A percentile compares a stretch with the other conserved stretches of the same genome.
phyloP scores from a whole-genome alignment of 1,140 invertebrate species.

The Ceratosolen fusciceps region DNA sequence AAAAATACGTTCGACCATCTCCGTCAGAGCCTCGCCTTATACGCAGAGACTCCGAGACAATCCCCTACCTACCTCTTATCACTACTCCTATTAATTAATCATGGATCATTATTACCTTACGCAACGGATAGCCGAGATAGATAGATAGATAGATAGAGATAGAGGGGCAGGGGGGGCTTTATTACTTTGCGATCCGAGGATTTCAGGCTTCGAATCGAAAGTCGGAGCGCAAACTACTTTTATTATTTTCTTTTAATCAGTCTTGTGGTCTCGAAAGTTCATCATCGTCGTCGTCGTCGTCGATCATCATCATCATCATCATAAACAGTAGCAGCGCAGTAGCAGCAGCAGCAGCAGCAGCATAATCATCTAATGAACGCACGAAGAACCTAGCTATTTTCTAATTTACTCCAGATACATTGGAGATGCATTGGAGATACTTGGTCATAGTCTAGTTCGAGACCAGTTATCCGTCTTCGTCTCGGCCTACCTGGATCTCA shows the following conservation, averaged over 20 bases:
- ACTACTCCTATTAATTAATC: no score
- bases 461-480: background rate
- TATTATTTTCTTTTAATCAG: background rate
- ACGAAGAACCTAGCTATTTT: background rate
- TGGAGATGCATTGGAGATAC: background rate
- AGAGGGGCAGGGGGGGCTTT: no score
- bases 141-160: no score
- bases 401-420: background rate
- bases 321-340: no score
- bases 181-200: no score
- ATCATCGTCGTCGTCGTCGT: no score
- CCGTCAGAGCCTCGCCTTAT: background rate
- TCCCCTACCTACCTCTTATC: no score
- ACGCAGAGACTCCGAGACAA: no score
- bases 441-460: slow-evolving; percentile 2
- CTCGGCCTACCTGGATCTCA: background rate
- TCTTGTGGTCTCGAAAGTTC: background rate
- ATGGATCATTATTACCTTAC: no score
- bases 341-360: no score
- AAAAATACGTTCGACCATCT: background rate
- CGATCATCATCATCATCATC: no score
- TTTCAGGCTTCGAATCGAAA: background rate
- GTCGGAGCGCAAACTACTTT: background rate
- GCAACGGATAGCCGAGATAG: no score
- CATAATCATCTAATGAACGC: background rate